These are phyloP conservation scores for Notiomystis cincta DNA, from an alignment of 2,113 vertebrate species.

Conservation along the genomic window DNA sequence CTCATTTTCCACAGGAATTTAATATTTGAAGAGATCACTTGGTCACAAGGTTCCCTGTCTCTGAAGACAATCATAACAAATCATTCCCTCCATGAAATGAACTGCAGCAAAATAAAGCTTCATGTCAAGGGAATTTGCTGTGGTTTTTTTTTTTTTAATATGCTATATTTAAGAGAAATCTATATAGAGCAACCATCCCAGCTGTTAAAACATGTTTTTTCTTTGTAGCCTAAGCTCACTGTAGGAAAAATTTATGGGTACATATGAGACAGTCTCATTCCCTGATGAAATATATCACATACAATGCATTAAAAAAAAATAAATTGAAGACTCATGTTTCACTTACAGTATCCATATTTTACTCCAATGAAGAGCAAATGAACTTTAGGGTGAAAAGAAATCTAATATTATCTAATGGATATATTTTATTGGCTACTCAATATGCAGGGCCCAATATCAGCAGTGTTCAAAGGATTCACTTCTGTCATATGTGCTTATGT, in stretches of 20 bases:
- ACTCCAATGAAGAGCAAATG: neutral
- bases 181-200: neutral
- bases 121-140: neutral
- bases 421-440: neutral
- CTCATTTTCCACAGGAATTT: neutral
- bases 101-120: neutral
- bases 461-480: neutral
- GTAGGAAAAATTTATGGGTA: neutral
- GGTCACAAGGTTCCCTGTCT: neutral
- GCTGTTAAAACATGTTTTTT: neutral
- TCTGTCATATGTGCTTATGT: neutral
- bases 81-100: neutral
- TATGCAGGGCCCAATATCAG: neutral
- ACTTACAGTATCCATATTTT: neutral
- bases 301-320: neutral
- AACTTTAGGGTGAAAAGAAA: neutral
- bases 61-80: neutral
- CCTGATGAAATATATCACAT: neutral
- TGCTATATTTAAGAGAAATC: too few relatives aligned
- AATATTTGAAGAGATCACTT: neutral
- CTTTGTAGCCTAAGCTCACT: neutral
- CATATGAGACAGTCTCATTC: neutral
- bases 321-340: neutral
- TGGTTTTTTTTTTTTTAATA: too few relatives aligned
- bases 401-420: neutral